Base-by-base conservation (phyloP, 2,113 vertebrate species). In the Desmodus rotundus region DNA sequence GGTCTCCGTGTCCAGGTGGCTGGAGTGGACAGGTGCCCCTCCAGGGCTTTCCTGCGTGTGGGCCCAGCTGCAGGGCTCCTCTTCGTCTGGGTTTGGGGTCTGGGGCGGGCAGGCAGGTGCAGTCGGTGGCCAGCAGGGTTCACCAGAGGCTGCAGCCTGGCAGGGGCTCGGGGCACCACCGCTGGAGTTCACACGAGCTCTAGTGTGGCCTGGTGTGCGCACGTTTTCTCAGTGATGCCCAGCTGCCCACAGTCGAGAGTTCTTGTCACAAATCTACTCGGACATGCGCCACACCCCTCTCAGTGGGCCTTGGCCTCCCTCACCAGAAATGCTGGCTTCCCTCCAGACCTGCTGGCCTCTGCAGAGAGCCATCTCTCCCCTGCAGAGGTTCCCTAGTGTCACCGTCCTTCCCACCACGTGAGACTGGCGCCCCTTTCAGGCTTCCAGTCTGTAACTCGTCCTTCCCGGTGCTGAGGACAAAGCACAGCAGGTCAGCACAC, bases 401-500 rank as follows among this genome's bases (percentile, higher is more conserved):
- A 10, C 9, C 9, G 6, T n/a, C 22, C 36, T 38, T n/a, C 38
- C 14, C 2, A 16, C 9, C 31, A 45, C 2, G 0, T 14, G 16
- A 7, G 58, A 8, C 43, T 31, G 33, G 12, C 31, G 1, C 61
- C 13, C 31, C 1, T 17, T 33, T n/a, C 56, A 6, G 31, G 11
- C 17, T 31, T 41, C 6, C 4, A n/a, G 43, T 24, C 11, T 22
- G 81, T 17, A n/a, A 5, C 31, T 2, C 13, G 19, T 7, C 41
- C 19, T 31, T 84, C 7, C 33, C 47, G 4, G 36, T 33, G 74
- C 28, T 3, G 45, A 0, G 33, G 36, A 4, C 10, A 15, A 15
- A 19, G 11, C 16, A 17, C 3, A 0, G 13, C 72, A 22, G 2
- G 5, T 28, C 56, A 58, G 56, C 24, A 61, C 26, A 12, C 24